Conservation (phyloP, 2,113 vertebrate genomes). For the Macheiramphus alcinus region DNA sequence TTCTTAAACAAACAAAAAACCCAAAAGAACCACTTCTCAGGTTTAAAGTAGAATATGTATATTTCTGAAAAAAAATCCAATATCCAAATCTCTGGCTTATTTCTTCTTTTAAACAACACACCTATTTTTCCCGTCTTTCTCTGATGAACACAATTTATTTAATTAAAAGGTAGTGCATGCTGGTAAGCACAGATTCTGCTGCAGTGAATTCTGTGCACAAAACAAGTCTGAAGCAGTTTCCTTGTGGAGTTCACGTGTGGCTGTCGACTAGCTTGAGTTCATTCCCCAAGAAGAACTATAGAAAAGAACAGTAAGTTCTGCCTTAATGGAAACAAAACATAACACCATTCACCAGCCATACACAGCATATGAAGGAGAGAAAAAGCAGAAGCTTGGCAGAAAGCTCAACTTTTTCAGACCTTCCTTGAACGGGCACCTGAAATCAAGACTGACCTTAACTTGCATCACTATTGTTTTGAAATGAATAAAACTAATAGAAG, state of each 20-base stretch:
- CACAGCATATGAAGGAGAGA: background rate
- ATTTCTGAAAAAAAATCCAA: background rate
- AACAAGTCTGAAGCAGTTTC: background rate
- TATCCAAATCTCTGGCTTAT: background rate
- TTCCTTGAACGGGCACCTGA: background rate
- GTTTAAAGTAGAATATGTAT: background rate
- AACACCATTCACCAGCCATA: conserved; percentile 2
- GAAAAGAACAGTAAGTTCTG: conserved; percentile 35
- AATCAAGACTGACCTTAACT: background rate
- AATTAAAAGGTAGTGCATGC: background rate
- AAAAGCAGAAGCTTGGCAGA: conserved; percentile 35
- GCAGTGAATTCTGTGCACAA: background rate
- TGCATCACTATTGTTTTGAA: background rate
- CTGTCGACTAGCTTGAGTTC: background rate
- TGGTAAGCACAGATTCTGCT: background rate
- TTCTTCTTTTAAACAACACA: background rate
- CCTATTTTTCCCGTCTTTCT: background rate
- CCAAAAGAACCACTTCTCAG: background rate
- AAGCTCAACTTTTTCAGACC: background rate
- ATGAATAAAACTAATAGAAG: background rate
- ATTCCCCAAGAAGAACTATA: background rate
- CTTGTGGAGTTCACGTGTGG: background rate
- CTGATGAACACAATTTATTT: background rate
- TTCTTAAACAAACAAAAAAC: background rate
- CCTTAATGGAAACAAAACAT: conserved; percentile 21